Conservation (phyloP, 2,888 invertebrate species). For the Thecophora atra region DNA sequence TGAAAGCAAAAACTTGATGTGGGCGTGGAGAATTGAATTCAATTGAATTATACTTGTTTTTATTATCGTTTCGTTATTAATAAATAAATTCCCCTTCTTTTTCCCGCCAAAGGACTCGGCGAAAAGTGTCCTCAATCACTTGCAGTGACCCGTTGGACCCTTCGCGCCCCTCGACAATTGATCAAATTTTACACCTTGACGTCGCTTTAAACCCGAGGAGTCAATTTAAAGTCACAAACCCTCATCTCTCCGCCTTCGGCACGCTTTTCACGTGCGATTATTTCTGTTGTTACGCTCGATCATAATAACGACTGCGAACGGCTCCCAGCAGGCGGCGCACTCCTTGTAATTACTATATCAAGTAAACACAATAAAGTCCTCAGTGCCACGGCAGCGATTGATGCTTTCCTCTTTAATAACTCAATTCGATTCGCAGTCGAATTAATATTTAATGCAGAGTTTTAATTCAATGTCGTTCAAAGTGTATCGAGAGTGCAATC, state of each 20-base stretch:
- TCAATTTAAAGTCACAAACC: slow-evolving; percentile 24
- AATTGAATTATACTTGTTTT: no score
- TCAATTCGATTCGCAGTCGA: slow-evolving; percentile 22
- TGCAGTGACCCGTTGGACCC: neutral
- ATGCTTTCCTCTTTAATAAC: neutral
- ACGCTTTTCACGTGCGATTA: slow-evolving; percentile 28
- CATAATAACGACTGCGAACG: slow-evolving; percentile 15
- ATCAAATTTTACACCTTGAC: neutral
- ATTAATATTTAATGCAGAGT: slow-evolving; percentile 14
- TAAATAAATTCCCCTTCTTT: no score
- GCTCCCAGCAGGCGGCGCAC: neutral
- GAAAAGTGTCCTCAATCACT: slow-evolving; percentile 2
- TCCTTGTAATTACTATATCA: neutral
- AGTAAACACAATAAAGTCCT: no score
- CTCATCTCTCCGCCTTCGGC: slow-evolving; percentile 19
- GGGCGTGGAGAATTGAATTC: no score
- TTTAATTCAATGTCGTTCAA: slow-evolving; percentile 14
- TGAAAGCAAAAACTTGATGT: no score
- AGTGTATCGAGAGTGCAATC: slow-evolving; percentile 4
- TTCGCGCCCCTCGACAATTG: neutral
- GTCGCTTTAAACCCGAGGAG: neutral
- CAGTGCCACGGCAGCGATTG: no score
- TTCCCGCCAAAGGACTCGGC: neutral
- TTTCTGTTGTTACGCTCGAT: slow-evolving; percentile 21
- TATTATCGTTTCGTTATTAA: no score